Base-by-base conservation (phyloP, 2,113 vertebrate species). In the Prunella fulvescens region DNA sequence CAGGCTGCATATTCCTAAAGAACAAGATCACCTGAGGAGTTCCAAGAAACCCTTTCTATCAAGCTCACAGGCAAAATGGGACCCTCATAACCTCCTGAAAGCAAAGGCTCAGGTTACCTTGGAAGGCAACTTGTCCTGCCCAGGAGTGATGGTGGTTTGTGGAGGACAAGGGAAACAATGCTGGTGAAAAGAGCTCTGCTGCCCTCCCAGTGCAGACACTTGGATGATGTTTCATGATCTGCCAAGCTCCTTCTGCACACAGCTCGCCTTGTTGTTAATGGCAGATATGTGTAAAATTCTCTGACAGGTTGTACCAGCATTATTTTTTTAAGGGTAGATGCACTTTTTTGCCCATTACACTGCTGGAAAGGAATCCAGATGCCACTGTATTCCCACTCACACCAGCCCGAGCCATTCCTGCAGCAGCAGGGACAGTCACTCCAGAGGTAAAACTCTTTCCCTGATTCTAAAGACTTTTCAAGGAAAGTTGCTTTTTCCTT, bases 291-390 rank as follows among this genome's bases (percentile, higher is more conserved):
- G 90, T 81, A 71, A 80, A 81, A 81, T 56, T 33, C 60, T 81
- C 57, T 45, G 47, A 29, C 2, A 6, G 26, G 9, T 48, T 93
- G 66, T 12, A 35, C 44, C 60, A 67, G 67, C 69, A 71, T 84
- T 88, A 74, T 86, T 90, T 92, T 94, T 95, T 86, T 71, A 95
- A 90, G 12, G 14, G 48, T 82, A 82, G 72, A 33, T 95, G 92
- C 12, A 7, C 57, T 74, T 65, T 82, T 86, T 62, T 90, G 58
- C n/a, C 51, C 0, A 1, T 74, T 39, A 47, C 2, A 2, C 45
- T 67, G 67, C 74, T 86, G 69, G 72, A 53, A 67, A 84, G 37
- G 28, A 74, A 80, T 39, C 33, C 56, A 76, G 50, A 58, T 76
- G 62, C 47, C 56, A 28, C n/a, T 10, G 48, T 25, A 42, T 72